Evolutionary conservation across 2,797 vertebrate species (phyloP), one percentile per base, ranked within the genome.

Genomic region (Acrossocheilus fasciatus): DNA sequence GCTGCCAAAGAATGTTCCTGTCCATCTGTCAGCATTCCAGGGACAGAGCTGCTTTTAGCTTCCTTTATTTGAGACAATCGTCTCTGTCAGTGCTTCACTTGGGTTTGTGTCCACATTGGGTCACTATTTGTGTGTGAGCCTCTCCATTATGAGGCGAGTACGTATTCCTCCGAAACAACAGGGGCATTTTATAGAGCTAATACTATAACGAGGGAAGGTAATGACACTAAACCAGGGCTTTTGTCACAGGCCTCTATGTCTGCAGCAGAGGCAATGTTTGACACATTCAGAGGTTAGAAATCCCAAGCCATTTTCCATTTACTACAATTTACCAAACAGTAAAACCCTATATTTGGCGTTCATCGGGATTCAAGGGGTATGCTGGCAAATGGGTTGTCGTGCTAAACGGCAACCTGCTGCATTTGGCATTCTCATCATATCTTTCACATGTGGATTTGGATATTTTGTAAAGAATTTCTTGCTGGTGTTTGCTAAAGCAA

Each of bases 21-120:
- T 94, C 91, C 90, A 93, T 89, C 82, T 91, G 89, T 91, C 72
- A 89, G 91, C 92, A 95, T 95, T 95, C 93, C 91, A 85, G 2
- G 74, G 75, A 79, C 86, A 88, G 88, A 77, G 89, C 64, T 91
- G 92, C 92, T 91, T 91, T 90, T 88, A 86, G 91, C 73, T 81
- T 81, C 18, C 57, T 82, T 59, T 70, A 84, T 87, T 91, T 75
- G 68, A 89, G 92, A 94, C 93, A 95, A 95, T 80, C 84, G 89
- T 88, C n/a, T 64, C 74, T 81, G 91, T 91, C 88, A 78, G 85
- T 78, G 82, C 92, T 91, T 86, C 85, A 90, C 89, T 88, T 36
- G 73, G 87, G 88, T 83, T 92, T 93, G 93, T 93, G 92, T 95
- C 92, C 90, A 80, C 18, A 88, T 74, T 89, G 34, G 76, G 30